A percentile compares a stretch with the other conserved stretches of the same genome.
These are phyloP conservation scores for Chromobotia macracanthus DNA, from an alignment of 2,797 vertebrate species.

Conservation along the genomic window DNA sequence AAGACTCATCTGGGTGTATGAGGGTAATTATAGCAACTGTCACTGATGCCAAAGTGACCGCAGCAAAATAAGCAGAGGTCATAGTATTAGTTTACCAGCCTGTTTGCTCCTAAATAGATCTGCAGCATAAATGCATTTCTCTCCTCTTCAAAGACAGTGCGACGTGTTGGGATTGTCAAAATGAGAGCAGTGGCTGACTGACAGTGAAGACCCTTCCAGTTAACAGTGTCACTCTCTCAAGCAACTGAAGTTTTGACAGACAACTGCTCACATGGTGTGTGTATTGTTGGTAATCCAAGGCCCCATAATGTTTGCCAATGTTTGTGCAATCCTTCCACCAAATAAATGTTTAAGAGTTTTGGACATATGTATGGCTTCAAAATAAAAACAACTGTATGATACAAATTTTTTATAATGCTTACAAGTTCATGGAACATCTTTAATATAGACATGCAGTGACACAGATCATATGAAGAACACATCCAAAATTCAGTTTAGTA, in stretches of 20 bases:
- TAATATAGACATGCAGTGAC: no score
- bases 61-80: conserved; percentile 30
- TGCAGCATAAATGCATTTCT: conserved; percentile 25
- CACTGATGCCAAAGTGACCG: neutral
- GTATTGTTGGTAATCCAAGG: neutral
- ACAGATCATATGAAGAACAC: no score
- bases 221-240: neutral
- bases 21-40: neutral
- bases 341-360: no score
- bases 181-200: conserved; percentile 6
- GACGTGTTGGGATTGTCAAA: conserved; percentile 14
- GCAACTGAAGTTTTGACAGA: neutral
- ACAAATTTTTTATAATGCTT: no score
- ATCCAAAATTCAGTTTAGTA: no score
- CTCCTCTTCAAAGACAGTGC: conserved; percentile 8
- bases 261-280: neutral
- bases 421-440: no score
- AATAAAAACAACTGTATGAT: no score
- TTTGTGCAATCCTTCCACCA: no score
- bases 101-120: conserved; percentile 23
- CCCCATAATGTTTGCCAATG: neutral
- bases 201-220: neutral
- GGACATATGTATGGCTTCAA: no score
- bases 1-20: neutral
- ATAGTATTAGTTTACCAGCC: conserved; percentile 29